A percentile compares a stretch with the other conserved stretches of the same genome.
Conservation (phyloP, 2,113 vertebrate species). For the Channa argus region DNA sequence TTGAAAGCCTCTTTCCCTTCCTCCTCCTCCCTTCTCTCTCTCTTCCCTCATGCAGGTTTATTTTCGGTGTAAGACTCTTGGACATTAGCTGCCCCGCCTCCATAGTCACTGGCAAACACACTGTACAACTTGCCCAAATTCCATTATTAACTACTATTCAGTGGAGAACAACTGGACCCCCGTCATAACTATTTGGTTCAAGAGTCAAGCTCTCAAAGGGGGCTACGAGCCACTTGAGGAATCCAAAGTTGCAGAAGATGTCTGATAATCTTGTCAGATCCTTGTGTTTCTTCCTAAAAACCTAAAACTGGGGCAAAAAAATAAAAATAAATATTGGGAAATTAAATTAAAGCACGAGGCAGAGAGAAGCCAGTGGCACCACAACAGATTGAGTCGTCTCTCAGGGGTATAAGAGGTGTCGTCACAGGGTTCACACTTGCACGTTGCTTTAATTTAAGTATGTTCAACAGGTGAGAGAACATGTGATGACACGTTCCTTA, state of each 20-base stretch:
- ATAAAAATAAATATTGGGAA: slow-evolving; percentile 13
- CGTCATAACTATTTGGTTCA: slow-evolving; percentile 1
- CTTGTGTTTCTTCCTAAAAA: slow-evolving; percentile 32
- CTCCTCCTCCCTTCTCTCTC: slow-evolving; percentile 42
- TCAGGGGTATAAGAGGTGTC: neutral
- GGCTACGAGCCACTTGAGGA: slow-evolving; percentile 38
- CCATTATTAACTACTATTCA: slow-evolving; percentile 64
- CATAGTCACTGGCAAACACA: slow-evolving; percentile 70
- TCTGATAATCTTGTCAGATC: slow-evolving; percentile 32
- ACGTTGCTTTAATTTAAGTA: too few relatives aligned
- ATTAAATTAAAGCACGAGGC: slow-evolving; percentile 30
- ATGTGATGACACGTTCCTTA: slow-evolving; percentile 1
- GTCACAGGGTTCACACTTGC: neutral
- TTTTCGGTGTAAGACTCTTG: slow-evolving; percentile 82
- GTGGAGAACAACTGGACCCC: slow-evolving; percentile 43
- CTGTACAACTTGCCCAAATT: slow-evolving; percentile 73
- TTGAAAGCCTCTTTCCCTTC: slow-evolving; percentile 66
- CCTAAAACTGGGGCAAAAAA: slow-evolving; percentile 7
- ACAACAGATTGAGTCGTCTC: slow-evolving; percentile 1
- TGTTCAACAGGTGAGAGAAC: too few relatives aligned
- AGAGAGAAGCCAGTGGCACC: slow-evolving; percentile 1
- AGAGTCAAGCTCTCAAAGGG: slow-evolving; percentile 14
- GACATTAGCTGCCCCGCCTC: slow-evolving; percentile 82
- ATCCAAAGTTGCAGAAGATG: slow-evolving; percentile 26
- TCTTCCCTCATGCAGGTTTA: slow-evolving; percentile 81